A percentile compares a stretch with the other conserved stretches of the same genome.
Conservation (phyloP, 2,888 invertebrate species). For the Zhengitettix transpicula region DNA sequence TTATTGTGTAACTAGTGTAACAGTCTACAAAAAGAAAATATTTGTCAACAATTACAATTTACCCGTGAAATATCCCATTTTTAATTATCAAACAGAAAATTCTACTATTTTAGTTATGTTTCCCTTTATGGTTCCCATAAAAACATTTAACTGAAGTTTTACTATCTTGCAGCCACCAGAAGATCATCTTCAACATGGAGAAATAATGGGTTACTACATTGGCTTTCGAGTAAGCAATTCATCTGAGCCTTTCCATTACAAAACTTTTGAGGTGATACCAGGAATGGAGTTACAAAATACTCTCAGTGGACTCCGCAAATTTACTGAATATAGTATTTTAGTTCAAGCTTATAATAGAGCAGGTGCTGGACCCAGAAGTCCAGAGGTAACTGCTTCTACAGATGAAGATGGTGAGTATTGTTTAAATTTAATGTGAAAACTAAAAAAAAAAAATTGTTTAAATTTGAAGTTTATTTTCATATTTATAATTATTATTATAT, state of each 20-base stretch:
- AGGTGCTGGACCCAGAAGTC: constrained; percentile 16
- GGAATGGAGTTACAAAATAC: constrained; percentile 15
- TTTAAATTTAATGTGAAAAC: not conserved
- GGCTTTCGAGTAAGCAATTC: constrained; percentile 19
- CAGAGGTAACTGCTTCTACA: constrained; percentile 14
- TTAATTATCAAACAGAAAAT: too few species aligned
- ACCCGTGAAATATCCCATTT: too few species aligned
- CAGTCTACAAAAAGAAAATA: too few species aligned
- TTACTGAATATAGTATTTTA: constrained; percentile 25
- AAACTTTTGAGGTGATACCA: constrained; percentile 6
- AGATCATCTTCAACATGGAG: constrained; percentile 21
- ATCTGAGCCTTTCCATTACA: constrained; percentile 7
- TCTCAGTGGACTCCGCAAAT: constrained; percentile 30
- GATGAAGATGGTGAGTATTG: constrained; percentile 17
- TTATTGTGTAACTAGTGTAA: too few species aligned
- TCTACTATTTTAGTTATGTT: too few species aligned
- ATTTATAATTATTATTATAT: too few species aligned
- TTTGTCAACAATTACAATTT: too few species aligned
- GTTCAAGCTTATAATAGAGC: constrained; percentile 17
- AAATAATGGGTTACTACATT: constrained; percentile 26
- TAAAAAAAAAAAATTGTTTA: too few species aligned
- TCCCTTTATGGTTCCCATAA: too few species aligned
- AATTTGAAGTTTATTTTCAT: too few species aligned
- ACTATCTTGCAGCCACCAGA: constrained; percentile 21
- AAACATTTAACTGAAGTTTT: too few species aligned